Percentiles rank a stretch among this genome's conserved stretches.
Conservation (phyloP, 2,888 invertebrate species). For the Allolobophora icterica region DNA sequence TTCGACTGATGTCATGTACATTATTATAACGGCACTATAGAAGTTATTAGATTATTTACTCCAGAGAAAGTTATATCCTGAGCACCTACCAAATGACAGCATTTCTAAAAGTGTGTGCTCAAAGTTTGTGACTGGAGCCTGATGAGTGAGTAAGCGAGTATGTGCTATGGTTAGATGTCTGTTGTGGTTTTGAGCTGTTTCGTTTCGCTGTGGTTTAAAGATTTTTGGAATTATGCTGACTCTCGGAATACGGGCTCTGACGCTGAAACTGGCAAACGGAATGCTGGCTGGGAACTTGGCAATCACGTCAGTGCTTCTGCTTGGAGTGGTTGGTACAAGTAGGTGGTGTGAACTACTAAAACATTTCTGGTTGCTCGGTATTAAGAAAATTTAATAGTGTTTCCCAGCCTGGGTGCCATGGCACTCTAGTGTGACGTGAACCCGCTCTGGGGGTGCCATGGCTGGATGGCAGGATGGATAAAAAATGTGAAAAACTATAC, state of each 20-base stretch:
- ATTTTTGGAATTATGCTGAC: conserved; percentile 79
- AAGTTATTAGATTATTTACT: too few relatives aligned
- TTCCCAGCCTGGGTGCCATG: not conserved
- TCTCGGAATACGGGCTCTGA: conserved; percentile 64
- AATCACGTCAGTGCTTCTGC: conserved; percentile 77
- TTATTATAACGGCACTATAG: too few relatives aligned
- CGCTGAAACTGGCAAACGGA: conserved; percentile 31
- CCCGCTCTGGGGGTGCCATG: too few relatives aligned
- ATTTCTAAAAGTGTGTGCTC: too few relatives aligned
- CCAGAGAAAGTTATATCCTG: too few relatives aligned
- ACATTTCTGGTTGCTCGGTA: not conserved
- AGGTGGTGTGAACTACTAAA: conserved; percentile 38
- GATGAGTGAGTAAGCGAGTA: too few relatives aligned
- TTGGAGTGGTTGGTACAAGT: conserved; percentile 81
- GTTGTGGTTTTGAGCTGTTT: not conserved
- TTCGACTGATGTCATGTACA: too few relatives aligned
- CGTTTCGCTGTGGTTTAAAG: conserved; percentile 50
- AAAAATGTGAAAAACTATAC: too few relatives aligned
- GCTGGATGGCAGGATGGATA: too few relatives aligned
- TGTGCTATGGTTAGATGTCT: not conserved
- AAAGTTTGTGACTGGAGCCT: too few relatives aligned
- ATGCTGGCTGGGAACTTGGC: conserved; percentile 81
- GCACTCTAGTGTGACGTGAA: not conserved
- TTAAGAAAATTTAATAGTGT: not conserved
- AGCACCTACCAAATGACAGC: too few relatives aligned